Evolutionary conservation across 2,888 invertebrate genomes (phyloP).

Genomic region (Ecdyonurus torrentis): DNA sequence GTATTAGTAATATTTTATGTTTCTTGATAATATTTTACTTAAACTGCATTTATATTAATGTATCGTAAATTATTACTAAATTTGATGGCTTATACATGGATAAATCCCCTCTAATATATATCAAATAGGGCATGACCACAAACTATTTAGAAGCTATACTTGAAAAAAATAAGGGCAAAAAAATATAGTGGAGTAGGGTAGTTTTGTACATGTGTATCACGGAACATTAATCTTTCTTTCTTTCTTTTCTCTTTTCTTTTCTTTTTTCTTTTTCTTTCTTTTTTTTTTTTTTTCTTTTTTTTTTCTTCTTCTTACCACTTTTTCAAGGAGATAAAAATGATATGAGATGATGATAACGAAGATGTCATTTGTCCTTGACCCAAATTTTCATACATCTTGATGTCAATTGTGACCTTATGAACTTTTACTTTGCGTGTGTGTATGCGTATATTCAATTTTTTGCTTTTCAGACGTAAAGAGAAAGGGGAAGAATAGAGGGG

Average conservation of each 20-base stretch:
- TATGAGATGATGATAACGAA: neutral
- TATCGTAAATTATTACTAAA: too few relatives aligned
- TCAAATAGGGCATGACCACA: too few relatives aligned
- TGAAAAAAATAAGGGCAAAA: too few relatives aligned
- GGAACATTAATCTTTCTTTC: neutral
- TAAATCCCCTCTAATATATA: too few relatives aligned
- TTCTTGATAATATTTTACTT: too few relatives aligned
- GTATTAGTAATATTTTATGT: too few relatives aligned
- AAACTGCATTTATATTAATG: too few relatives aligned
- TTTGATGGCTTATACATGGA: too few relatives aligned
- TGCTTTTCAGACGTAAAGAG: too few relatives aligned
- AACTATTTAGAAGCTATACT: too few relatives aligned
- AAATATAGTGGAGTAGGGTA: too few relatives aligned
- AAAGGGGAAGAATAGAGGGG: conserved; percentile 7
- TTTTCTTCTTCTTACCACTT: neutral
- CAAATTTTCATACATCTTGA: neutral
- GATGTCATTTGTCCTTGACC: neutral
- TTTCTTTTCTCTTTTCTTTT: too few relatives aligned
- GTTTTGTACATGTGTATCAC: neutral
- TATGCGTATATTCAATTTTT: neutral
- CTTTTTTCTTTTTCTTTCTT: neutral
- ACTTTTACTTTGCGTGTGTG: neutral
- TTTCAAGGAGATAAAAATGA: neutral
- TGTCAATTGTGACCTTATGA: neutral
- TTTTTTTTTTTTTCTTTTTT: neutral